Conservation (phyloP, 2,113 vertebrate genomes). For the Coregonus clupeaformis region DNA sequence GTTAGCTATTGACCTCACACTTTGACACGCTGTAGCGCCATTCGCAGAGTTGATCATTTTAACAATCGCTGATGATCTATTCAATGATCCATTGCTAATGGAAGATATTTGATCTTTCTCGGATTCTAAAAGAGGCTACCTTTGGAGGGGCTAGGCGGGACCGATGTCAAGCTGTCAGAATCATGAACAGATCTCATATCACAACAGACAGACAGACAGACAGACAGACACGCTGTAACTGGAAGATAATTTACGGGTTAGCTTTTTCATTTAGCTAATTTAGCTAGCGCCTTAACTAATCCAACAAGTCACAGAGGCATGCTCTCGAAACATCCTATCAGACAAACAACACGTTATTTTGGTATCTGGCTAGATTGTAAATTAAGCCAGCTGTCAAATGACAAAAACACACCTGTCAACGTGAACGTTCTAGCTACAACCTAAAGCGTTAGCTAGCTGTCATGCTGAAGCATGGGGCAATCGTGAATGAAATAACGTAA, state of each 20-base stretch:
- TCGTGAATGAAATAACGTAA: background rate
- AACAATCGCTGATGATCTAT: background rate
- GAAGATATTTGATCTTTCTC: background rate
- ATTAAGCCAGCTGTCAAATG: background rate
- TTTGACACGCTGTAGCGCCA: background rate
- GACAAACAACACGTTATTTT: no score
- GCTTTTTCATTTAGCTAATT: no score
- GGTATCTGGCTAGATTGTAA: background rate
- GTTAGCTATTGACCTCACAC: background rate
- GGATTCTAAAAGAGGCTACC: constrained; percentile 17
- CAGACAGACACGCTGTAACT: no score
- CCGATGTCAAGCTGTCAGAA: no score
- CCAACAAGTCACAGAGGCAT: constrained; percentile 31
- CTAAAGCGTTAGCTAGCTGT: background rate
- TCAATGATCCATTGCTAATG: background rate
- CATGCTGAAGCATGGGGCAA: background rate
- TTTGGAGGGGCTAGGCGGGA: constrained; percentile 31
- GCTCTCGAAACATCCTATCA: background rate
- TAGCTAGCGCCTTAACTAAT: no score
- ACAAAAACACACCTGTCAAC: background rate
- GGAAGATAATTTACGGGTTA: no score
- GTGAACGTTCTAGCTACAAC: background rate
- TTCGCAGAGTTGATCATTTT: background rate
- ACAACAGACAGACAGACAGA: no score
- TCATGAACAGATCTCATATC: no score